Conservation (phyloP, 1,140 invertebrate species). For the Dinoponera quadriceps region DNA sequence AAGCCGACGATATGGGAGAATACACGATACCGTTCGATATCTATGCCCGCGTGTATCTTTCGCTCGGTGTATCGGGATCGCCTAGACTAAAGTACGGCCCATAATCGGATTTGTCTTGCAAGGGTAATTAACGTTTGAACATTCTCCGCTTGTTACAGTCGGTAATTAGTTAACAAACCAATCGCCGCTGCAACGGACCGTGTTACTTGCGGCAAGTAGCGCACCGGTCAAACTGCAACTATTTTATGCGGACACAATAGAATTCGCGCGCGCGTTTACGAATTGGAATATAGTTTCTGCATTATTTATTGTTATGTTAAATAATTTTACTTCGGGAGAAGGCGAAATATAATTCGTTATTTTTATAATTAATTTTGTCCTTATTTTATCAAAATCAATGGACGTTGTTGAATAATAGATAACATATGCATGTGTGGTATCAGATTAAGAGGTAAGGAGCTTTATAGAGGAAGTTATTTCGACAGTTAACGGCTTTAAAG, state of each 20-base stretch:
- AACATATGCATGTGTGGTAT: not conserved
- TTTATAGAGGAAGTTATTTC: not conserved
- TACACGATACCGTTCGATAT: not conserved
- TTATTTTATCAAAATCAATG: slow-evolving; percentile 14
- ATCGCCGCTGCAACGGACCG: slow-evolving; percentile 50
- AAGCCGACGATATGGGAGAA: slow-evolving; percentile 8
- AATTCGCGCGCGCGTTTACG: not conserved
- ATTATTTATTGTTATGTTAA: slow-evolving; percentile 18
- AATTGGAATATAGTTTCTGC: slow-evolving; percentile 13
- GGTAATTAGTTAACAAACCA: slow-evolving; percentile 60
- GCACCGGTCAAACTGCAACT: slow-evolving; percentile 4
- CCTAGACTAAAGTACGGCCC: slow-evolving; percentile 47
- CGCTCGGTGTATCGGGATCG: slow-evolving; percentile 33
- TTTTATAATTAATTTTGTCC: not conserved
- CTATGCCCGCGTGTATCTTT: no score
- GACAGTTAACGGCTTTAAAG: not conserved
- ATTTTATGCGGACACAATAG: not conserved
- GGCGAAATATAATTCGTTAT: not conserved
- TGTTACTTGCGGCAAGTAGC: slow-evolving; percentile 27
- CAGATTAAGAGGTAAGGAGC: not conserved
- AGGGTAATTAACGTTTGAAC: slow-evolving; percentile 56
- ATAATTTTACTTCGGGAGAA: slow-evolving; percentile 1
- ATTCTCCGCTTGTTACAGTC: slow-evolving; percentile 48
- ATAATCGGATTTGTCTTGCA: slow-evolving; percentile 59
- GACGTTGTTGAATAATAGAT: not conserved